Conservation (phyloP, 2,113 vertebrate genomes). For the Leiothrix lutea region DNA sequence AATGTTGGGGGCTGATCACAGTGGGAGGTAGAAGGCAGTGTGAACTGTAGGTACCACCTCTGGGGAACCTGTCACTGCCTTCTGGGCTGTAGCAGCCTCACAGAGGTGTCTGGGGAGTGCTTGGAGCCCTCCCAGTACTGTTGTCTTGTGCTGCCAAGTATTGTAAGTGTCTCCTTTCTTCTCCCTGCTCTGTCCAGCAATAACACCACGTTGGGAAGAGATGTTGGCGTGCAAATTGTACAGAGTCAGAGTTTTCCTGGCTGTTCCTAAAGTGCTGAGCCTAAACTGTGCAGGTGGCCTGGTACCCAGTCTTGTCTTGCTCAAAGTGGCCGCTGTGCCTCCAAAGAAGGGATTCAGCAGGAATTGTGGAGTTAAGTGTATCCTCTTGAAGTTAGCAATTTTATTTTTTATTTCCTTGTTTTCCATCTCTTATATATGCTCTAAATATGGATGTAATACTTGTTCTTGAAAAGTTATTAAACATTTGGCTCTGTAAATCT, state of each 20-base stretch:
- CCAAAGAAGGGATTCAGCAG: neutral
- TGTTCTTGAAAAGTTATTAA: conserved; percentile 70
- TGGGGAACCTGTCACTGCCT: neutral
- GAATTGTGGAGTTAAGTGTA: conserved; percentile 20
- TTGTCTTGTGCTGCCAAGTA: neutral
- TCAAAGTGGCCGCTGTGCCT: neutral
- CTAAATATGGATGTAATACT: conserved; percentile 55
- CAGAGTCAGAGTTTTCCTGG: neutral
- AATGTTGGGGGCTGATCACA: neutral
- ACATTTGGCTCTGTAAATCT: conserved; percentile 67
- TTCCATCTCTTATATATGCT: conserved; percentile 57
- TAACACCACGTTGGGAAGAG: conserved; percentile 43
- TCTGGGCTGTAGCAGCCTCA: neutral
- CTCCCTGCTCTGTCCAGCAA: conserved; percentile 60
- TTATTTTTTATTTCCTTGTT: conserved; percentile 38
- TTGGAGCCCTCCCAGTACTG: neutral
- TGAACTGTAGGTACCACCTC: neutral
- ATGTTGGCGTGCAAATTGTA: neutral
- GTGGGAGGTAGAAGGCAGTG: neutral
- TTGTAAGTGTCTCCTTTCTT: conserved; percentile 23
- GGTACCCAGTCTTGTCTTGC: neutral
- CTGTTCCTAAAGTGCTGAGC: conserved; percentile 1
- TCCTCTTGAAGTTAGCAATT: conserved; percentile 19
- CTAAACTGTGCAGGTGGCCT: neutral
- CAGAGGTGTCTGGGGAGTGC: neutral